Conservation (phyloP, 2,113 vertebrate genomes). For the Pangasianodon gigas region DNA sequence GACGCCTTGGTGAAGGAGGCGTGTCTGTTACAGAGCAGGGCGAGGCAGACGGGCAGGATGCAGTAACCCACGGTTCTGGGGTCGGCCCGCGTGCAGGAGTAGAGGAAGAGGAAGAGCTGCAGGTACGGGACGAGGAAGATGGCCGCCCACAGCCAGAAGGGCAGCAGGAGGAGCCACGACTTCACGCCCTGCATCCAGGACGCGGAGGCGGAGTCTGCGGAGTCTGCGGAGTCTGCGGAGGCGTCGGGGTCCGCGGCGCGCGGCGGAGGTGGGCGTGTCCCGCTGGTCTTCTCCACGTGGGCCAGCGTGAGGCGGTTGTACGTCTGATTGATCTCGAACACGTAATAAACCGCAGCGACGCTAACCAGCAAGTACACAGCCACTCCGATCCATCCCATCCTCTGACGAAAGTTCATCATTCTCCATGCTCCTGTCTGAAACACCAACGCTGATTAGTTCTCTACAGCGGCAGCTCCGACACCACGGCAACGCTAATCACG, state of each 20-base stretch:
- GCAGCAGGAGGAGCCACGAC: conserved; percentile 81
- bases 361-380: conserved; percentile 87
- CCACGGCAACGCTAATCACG: too few species aligned
- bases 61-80: conserved; percentile 93
- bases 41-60: conserved; percentile 91
- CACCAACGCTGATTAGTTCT: neutral
- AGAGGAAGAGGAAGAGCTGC: conserved; percentile 96
- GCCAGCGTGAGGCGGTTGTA: conserved; percentile 88
- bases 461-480: neutral
- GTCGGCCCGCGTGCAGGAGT: conserved; percentile 94
- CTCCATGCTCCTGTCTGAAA: conserved; percentile 86
- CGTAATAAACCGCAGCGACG: conserved; percentile 83
- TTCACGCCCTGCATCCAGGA: conserved; percentile 70
- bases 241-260: conserved; percentile 71
- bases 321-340: conserved; percentile 92
- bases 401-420: conserved; percentile 99
- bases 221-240: conserved; percentile 70
- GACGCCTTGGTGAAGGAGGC: conserved; percentile 84
- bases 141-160: conserved; percentile 88
- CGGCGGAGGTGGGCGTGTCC: conserved; percentile 74
- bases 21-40: conserved; percentile 89
- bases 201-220: conserved; percentile 72
- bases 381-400: conserved; percentile 96
- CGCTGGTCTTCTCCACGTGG: conserved; percentile 78
- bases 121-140: conserved; percentile 92